Conservation (phyloP, 2,113 vertebrate genomes). For the Lutjanus erythropterus region DNA sequence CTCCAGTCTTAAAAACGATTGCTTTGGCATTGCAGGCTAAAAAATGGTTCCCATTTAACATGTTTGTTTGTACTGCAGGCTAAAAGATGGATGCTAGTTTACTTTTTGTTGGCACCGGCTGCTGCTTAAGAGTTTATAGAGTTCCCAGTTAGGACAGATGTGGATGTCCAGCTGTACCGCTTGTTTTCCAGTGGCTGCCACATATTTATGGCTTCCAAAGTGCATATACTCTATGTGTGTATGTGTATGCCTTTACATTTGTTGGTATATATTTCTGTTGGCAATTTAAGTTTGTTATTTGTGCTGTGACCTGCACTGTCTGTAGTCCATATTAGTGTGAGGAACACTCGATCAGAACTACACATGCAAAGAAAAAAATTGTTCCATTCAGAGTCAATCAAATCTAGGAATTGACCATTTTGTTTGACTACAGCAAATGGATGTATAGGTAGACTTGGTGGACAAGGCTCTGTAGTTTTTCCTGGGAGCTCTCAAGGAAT, state of each 20-base stretch:
- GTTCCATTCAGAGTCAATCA: background rate
- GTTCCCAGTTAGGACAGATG: slow-evolving; percentile 50
- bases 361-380: background rate
- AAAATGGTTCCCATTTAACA: slow-evolving; percentile 52
- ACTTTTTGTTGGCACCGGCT: slow-evolving; percentile 48
- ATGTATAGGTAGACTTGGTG: background rate
- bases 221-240: background rate
- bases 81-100: slow-evolving; percentile 67
- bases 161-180: slow-evolving; percentile 41
- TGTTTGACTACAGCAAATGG: background rate
- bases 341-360: background rate
- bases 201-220: slow-evolving; percentile 8
- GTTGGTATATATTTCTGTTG: slow-evolving; percentile 9
- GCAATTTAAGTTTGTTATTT: background rate
- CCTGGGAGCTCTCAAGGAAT: background rate
- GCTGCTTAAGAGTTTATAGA: slow-evolving; percentile 53
- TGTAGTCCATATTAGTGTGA: slow-evolving; percentile 5
- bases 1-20: slow-evolving; percentile 42
- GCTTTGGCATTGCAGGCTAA: slow-evolving; percentile 37
- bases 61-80: slow-evolving; percentile 68
- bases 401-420: background rate
- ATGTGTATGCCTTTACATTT: slow-evolving; percentile 1
- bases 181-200: slow-evolving; percentile 29
- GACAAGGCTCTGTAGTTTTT: background rate
- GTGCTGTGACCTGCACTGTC: background rate